Evolutionary conservation across 2,888 invertebrate genomes (phyloP).

Genomic region (Drosophila subsilvestris): DNA sequence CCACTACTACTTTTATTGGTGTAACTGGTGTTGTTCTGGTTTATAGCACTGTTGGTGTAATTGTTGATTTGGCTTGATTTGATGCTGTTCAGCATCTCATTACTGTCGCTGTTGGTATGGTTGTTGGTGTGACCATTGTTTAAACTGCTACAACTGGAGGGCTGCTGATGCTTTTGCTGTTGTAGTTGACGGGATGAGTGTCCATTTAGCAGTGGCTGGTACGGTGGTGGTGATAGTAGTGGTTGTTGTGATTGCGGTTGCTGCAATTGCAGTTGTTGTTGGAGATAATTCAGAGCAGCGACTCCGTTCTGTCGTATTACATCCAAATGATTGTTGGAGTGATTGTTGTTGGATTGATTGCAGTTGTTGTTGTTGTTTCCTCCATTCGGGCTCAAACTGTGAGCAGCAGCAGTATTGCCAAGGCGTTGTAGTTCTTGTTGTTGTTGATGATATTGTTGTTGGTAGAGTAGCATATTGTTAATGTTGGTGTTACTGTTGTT

Average conservation of each 20-base stretch:
- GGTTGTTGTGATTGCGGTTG: slow-evolving; percentile 30
- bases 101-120: slow-evolving; percentile 18
- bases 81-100: slow-evolving; percentile 16
- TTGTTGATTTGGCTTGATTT: slow-evolving; percentile 20
- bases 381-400: slow-evolving; percentile 24
- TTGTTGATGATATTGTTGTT: slow-evolving; percentile 38
- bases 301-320: slow-evolving; percentile 52
- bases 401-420: slow-evolving; percentile 42
- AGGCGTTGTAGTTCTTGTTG: slow-evolving; percentile 47
- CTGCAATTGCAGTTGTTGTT: slow-evolving; percentile 44
- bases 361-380: slow-evolving; percentile 23
- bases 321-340: slow-evolving; percentile 28
- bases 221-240: slow-evolving; percentile 25
- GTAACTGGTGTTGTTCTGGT: slow-evolving; percentile 11
- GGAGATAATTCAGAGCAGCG: slow-evolving; percentile 39
- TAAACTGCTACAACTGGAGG: not conserved
- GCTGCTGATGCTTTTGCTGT: slow-evolving; percentile 34
- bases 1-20: slow-evolving; percentile 12
- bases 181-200: slow-evolving; percentile 35
- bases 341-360: slow-evolving; percentile 26
- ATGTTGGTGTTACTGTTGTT: slow-evolving; percentile 51
- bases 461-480: slow-evolving; percentile 32
- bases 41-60: slow-evolving; percentile 6
- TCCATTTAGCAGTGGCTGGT: slow-evolving; percentile 26
- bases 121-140: slow-evolving; percentile 25